These are phyloP conservation scores for Typhlichthys eigenmanni DNA, from an alignment of 2,797 vertebrate genomes.

Conservation along the genomic window DNA sequence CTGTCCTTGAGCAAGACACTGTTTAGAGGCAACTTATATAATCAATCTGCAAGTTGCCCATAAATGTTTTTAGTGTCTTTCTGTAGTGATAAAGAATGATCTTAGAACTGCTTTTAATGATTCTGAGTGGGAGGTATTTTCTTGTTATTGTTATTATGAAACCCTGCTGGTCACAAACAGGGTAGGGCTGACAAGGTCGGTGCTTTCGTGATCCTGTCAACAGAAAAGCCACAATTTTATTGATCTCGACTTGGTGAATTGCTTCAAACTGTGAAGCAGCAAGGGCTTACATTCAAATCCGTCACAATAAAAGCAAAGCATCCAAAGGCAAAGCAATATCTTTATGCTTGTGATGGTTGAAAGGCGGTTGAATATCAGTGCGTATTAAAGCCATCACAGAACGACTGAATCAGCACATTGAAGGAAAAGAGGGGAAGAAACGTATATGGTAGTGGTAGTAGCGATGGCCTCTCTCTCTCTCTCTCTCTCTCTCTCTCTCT, in stretches of 20 bases:
- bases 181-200: slow-evolving; percentile 16
- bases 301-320: slow-evolving; percentile 6
- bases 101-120: neutral
- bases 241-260: slow-evolving; percentile 20
- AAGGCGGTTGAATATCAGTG: slow-evolving; percentile 38
- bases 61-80: too few species aligned
- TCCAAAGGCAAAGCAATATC: slow-evolving; percentile 16
- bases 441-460: neutral
- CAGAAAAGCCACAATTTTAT: slow-evolving; percentile 8
- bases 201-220: slow-evolving; percentile 6
- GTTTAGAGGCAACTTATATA: too few species aligned
- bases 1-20: too few species aligned
- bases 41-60: too few species aligned
- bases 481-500: slow-evolving; percentile 5
- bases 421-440: neutral
- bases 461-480: slow-evolving; percentile 8
- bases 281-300: slow-evolving; percentile 34
- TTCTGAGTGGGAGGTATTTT: neutral
- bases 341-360: slow-evolving; percentile 9
- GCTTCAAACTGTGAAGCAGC: slow-evolving; percentile 30
- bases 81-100: too few species aligned
- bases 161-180: slow-evolving; percentile 1
- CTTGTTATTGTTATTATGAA: slow-evolving; percentile 10
- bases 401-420: slow-evolving; percentile 18
- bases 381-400: slow-evolving; percentile 43